These are phyloP conservation scores for Acanthiza pusilla DNA, from an alignment of 2,797 vertebrate genomes.

Conservation along the genomic window DNA sequence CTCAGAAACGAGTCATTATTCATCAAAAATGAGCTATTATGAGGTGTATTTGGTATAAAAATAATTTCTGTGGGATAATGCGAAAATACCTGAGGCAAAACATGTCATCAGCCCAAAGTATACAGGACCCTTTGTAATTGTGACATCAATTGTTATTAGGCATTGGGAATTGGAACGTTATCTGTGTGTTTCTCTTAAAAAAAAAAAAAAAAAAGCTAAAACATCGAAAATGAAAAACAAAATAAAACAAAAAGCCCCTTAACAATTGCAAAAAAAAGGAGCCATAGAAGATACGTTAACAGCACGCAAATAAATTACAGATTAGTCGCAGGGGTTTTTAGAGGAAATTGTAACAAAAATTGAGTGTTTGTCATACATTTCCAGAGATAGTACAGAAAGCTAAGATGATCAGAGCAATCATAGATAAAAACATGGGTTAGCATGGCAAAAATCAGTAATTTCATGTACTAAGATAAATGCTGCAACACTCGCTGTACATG, in stretches of 20 bases:
- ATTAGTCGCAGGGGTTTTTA: neutral
- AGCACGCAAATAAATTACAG: neutral
- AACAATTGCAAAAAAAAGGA: neutral
- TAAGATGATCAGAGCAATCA: neutral
- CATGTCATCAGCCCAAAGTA: neutral
- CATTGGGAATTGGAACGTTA: neutral
- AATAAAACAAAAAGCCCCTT: accelerated
- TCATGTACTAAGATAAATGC: neutral
- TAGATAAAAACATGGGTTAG: neutral
- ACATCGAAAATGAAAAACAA: neutral
- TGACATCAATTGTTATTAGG: neutral
- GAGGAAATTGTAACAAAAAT: neutral
- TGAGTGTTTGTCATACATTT: neutral
- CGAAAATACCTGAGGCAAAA: neutral
- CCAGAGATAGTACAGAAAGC: neutral
- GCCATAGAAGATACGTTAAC: accelerated
- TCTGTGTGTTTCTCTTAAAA: neutral
- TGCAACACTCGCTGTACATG: neutral
- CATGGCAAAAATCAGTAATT: neutral
- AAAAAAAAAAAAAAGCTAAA: accelerated
- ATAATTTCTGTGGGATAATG: neutral
- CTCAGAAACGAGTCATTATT: neutral
- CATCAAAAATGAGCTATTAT: neutral
- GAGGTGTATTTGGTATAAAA: neutral
- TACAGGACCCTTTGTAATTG: neutral